Evolutionary conservation across 2,113 vertebrate genomes (phyloP), one percentile per base, ranked within the genome.

Genomic region (Archocentrus centrarchus): DNA sequence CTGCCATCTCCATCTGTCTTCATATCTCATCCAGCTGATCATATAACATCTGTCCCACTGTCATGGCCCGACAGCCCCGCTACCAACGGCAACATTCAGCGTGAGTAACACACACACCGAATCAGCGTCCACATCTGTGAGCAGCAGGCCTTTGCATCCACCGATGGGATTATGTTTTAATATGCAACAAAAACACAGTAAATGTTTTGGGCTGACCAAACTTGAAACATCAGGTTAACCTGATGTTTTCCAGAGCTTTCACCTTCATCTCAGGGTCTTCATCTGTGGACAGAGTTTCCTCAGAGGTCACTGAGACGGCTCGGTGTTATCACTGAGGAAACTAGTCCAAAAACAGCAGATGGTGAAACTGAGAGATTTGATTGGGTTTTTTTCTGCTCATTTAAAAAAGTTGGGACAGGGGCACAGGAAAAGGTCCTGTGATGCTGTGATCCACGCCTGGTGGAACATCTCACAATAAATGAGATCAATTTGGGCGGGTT

Each of bases 11-110:
- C 90, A 85, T 87, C 41, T 93, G 63, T 94, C 73, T 81, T 61
- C 58, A 30, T 86, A 80, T 88, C 75, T 86, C 68, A 89, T 37
- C 91, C 91, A 95, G 95, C 88, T 41, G 93, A 93, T 86, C 85
- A 91, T 77, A 86, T 93, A 78, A 82, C 75, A 62, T 81, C 92
- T 80, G 91, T 89, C 13, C 90, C 82, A 50, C 85, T 64, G 78
- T 89, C 90, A 55, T 96, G 94, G 94, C 86, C 92, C 53, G 92
- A 95, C 50, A 92, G 80, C 76, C 79, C 92, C 37, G 17, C 81
- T n/a, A 62, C 83, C 83, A 90, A 89, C 63, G 89, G 85, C 62
- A 83, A 62, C 80, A 58, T 81, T 59, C 63, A 90, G 37, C 80
- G 86, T 93, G 86, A 93, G 91, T 91, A 85, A 81, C 44, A 27